These are phyloP conservation scores for Enteromius mattozi DNA, from an alignment of 2,797 vertebrate species.

Conservation along the genomic window DNA sequence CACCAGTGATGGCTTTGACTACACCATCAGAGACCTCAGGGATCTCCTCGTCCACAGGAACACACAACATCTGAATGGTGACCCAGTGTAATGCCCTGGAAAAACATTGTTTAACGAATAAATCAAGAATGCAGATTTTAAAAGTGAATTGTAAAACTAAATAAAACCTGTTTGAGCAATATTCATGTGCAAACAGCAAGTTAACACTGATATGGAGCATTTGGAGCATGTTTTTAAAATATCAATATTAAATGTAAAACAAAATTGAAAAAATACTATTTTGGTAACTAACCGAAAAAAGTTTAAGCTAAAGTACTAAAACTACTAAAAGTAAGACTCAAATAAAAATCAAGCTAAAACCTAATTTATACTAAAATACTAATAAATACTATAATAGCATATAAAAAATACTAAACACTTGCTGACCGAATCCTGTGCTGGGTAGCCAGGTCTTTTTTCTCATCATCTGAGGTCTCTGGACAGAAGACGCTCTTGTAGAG, in stretches of 20 bases:
- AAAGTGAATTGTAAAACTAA: not conserved
- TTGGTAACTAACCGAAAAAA: not conserved
- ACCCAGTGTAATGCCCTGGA: slow-evolving; percentile 95
- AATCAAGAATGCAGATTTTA: not conserved
- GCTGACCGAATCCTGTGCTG: slow-evolving; percentile 91
- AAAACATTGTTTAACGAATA: slow-evolving; percentile 21
- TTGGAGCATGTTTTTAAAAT: not conserved
- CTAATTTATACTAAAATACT: not conserved
- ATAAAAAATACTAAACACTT: not conserved
- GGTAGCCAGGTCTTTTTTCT: slow-evolving; percentile 93
- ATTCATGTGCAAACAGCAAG: not conserved
- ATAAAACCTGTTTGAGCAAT: not conserved
- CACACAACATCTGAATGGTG: slow-evolving; percentile 94
- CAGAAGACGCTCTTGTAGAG: slow-evolving; percentile 97
- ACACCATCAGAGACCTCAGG: slow-evolving; percentile 94
- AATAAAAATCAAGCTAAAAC: not conserved
- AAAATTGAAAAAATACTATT: not conserved
- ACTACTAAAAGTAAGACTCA: not conserved
- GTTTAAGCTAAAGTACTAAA: not conserved
- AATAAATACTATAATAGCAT: not conserved
- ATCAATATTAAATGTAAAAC: not conserved
- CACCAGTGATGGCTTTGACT: slow-evolving; percentile 97
- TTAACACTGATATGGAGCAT: not conserved
- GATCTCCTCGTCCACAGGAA: slow-evolving; percentile 94
- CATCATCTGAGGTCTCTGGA: slow-evolving; percentile 94